Evolutionary conservation across 2,888 invertebrate species (phyloP).

Genomic region (Leptopilina syphax): DNA sequence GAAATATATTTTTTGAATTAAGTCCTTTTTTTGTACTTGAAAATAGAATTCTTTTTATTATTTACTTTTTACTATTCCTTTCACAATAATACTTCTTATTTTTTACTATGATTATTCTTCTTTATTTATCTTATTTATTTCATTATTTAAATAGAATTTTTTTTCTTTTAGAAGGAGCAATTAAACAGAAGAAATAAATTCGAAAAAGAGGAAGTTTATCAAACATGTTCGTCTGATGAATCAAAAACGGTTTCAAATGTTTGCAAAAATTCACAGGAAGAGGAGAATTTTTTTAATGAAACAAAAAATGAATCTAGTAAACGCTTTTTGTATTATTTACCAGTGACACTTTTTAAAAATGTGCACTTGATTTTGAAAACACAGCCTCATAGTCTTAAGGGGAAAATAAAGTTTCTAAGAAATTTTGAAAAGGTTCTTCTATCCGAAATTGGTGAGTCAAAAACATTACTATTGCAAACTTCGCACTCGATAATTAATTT

Average conservation of each 20-base stretch:
- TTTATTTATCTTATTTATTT: too few species aligned
- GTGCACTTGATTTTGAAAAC: conserved; percentile 70
- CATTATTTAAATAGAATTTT: too few species aligned
- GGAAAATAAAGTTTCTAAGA: conserved; percentile 81
- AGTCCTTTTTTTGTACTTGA: too few species aligned
- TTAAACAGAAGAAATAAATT: not conserved
- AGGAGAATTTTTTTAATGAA: conserved; percentile 15
- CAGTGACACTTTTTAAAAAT: conserved; percentile 69
- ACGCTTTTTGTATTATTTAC: conserved; percentile 66
- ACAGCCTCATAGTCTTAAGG: conserved; percentile 68
- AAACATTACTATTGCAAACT: not conserved
- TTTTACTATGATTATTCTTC: too few species aligned
- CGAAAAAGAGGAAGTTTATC: not conserved
- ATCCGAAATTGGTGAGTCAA: conserved; percentile 82
- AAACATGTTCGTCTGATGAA: conserved; percentile 3
- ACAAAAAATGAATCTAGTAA: conserved; percentile 45
- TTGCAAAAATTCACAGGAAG: not conserved
- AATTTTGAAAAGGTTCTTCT: conserved; percentile 81
- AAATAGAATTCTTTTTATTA: too few species aligned
- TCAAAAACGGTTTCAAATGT: not conserved
- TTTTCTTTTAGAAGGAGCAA: not conserved
- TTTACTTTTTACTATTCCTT: not conserved
- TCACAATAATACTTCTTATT: not conserved
- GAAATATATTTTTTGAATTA: not conserved
- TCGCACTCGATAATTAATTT: too few species aligned